Evolutionary conservation across 2,797 vertebrate genomes (phyloP), one percentile per base, ranked within the genome.

Genomic region (Phalanger gymnotis): DNA sequence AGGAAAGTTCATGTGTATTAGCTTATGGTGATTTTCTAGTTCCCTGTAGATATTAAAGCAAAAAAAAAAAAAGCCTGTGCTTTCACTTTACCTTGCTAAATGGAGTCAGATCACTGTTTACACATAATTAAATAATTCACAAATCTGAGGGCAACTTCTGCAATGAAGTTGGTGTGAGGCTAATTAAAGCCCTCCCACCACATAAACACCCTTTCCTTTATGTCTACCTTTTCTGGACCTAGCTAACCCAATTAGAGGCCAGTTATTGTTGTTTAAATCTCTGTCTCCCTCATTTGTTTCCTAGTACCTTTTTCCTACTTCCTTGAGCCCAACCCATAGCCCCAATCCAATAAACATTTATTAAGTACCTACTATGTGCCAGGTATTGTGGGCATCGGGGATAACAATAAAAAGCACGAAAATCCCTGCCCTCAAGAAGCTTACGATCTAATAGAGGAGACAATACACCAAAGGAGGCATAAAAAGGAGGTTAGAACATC

Each of bases 11-110:
- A 51, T 95, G 53, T 93, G 90, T 97, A 93, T 53, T 97, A 89
- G 94, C 94, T 97, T 96, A 97, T 96, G 95, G 91, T 96, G 96
- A 97, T 95, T 97, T 94, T 95, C 94, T 92, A 94, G 92, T 93
- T 96, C 14, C 14, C 91, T 73, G 51, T 93, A 94, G 52, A 93
- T 96, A 95, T 90, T 94, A 96, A 95, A 96, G 94, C 94, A 57
- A 95, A 97, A 94, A 96, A 95, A 97, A 95, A 54, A 54, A 96
- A 96, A 91, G 52, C 30, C 73, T 51, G 73, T 87, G 73, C 73
- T 87, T 51, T 87, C 73, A 91, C 87, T 73, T 10, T 73, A 91
- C 52, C 96, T 97, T 94, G 87, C 95, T 95, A 96, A 95, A 91
- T 96, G 90, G 73, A 95, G 51, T 94, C 91, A 95, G 31, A 93